Evolutionary conservation across 2,113 vertebrate genomes (phyloP).

Genomic region (Cinclus cinclus): DNA sequence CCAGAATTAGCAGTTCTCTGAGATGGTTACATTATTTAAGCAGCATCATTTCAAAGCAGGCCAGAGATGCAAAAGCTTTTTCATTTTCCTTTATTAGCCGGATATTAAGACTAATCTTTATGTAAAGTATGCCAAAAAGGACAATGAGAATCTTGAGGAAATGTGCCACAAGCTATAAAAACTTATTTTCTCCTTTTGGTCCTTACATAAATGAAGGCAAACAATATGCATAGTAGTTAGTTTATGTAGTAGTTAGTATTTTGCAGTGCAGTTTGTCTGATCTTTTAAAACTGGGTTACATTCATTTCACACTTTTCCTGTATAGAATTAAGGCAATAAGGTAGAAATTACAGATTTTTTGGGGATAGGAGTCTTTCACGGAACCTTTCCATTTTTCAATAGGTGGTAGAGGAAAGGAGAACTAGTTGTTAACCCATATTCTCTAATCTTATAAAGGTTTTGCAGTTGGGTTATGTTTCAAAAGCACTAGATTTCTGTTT

Average conservation of each 20-base stretch:
- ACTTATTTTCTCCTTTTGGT: not conserved
- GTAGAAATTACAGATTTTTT: not conserved
- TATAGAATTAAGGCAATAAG: not conserved
- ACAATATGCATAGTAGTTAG: not conserved
- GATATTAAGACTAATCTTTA: not conserved
- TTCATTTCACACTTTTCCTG: not conserved
- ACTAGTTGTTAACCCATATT: not conserved
- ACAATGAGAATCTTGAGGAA: not conserved
- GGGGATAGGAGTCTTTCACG: not conserved
- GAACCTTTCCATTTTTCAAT: not conserved
- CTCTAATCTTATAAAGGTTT: not conserved
- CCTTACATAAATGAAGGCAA: not conserved
- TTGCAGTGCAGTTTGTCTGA: not conserved
- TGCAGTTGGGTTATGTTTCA: not conserved
- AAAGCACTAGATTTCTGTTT: not conserved
- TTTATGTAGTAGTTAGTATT: not conserved
- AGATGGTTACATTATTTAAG: not conserved
- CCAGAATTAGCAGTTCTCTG: not conserved
- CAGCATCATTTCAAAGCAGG: not conserved
- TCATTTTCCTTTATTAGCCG: not conserved
- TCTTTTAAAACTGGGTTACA: not conserved
- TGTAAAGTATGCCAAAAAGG: not conserved
- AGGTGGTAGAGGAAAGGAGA: not conserved
- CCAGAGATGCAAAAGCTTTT: not conserved
- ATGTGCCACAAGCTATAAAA: not conserved